Conservation (phyloP, 2,113 vertebrate species). For the Pomatostomus ruficeps region DNA sequence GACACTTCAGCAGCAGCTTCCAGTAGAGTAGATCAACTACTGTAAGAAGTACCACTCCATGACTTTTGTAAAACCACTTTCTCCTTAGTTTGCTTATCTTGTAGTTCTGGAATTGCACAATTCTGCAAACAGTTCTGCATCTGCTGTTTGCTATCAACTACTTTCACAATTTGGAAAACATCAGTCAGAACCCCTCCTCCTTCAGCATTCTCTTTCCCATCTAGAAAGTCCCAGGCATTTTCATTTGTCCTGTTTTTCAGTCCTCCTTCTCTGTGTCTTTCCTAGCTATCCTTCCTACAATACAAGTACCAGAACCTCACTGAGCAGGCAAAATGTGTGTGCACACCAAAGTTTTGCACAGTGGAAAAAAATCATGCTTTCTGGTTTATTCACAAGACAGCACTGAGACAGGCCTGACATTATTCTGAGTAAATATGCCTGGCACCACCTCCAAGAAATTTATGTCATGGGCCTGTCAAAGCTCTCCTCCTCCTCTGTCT, state of each 20-base stretch:
- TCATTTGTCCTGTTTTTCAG: background rate
- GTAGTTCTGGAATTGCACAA: background rate
- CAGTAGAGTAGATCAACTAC: background rate
- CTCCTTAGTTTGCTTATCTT: background rate
- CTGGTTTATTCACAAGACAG: conserved; percentile 37
- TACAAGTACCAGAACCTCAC: background rate
- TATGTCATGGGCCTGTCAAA: conserved; percentile 53
- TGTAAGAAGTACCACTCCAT: background rate
- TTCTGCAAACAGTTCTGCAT: background rate
- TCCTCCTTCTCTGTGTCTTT: background rate
- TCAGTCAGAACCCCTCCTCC: background rate
- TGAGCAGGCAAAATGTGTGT: background rate
- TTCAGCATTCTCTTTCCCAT: background rate
- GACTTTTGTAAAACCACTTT: background rate
- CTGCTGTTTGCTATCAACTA: background rate
- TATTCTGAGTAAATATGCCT: conserved; percentile 46
- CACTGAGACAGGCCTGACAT: conserved; percentile 29
- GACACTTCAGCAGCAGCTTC: background rate
- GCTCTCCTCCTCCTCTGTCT: conserved; percentile 59
- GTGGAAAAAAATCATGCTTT: conserved; percentile 1
- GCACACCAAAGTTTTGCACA: background rate
- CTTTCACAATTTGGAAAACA: background rate
- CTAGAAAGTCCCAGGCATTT: background rate
- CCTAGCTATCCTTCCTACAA: background rate
- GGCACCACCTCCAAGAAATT: conserved; percentile 51